phyloP scores from a whole-genome alignment of 2,797 vertebrate genomes.

The Chaenodraco wilsoni region DNA sequence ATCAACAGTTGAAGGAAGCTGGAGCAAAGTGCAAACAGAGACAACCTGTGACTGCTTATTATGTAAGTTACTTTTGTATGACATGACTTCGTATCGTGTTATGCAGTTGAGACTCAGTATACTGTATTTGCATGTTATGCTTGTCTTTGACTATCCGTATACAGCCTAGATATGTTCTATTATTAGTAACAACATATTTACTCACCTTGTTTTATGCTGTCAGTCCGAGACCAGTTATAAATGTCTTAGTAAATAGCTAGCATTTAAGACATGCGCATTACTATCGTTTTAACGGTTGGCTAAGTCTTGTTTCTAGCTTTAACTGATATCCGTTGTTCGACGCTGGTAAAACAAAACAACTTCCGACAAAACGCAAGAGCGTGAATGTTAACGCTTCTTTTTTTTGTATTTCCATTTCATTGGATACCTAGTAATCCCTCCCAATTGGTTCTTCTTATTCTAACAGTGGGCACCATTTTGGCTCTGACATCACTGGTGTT shows the following conservation, averaged over 20 bases:
- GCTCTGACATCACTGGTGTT: conserved; percentile 5
- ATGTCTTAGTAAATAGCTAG: not conserved
- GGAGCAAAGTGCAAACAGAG: not conserved
- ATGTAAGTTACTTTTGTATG: too few species aligned
- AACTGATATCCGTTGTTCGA: not conserved
- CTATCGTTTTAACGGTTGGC: not conserved
- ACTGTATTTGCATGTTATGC: not conserved
- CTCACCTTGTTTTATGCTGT: conserved; percentile 47
- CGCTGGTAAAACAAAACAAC: conserved; percentile 27
- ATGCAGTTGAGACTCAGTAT: not conserved
- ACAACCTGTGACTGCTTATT: not conserved
- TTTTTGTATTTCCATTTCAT: conserved; percentile 23
- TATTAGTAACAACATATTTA: conserved; percentile 15
- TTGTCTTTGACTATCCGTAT: not conserved
- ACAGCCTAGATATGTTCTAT: not conserved
- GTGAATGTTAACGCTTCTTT: not conserved
- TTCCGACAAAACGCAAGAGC: not conserved
- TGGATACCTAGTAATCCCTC: conserved; percentile 41
- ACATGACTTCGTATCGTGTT: not conserved
- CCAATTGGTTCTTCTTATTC: not conserved
- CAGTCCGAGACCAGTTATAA: not conserved
- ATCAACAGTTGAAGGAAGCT: not conserved
- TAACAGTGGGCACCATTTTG: conserved; percentile 46
- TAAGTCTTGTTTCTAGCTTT: not conserved
- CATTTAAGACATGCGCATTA: not conserved